Percentiles rank a stretch among this genome's conserved stretches.
Evolutionary conservation across 2,113 vertebrate species (phyloP).

Genomic region (Platichthys stellatus): DNA sequence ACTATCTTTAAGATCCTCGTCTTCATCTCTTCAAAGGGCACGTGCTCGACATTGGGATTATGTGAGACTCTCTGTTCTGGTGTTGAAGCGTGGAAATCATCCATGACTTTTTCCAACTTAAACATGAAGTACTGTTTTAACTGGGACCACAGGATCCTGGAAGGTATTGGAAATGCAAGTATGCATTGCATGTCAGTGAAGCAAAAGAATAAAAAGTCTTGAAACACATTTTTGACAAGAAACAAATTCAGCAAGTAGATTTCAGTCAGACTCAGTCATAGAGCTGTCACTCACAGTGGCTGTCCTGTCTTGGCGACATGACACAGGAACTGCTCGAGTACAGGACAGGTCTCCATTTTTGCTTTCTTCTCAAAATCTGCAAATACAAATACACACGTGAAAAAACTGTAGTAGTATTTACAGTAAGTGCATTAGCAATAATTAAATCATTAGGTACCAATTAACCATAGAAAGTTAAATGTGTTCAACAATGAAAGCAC

Average conservation of each 20-base stretch:
- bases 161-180: constrained; percentile 34
- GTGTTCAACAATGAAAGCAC: no score
- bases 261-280: not conserved
- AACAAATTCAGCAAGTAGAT: not conserved
- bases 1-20: constrained; percentile 96
- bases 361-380: constrained; percentile 97
- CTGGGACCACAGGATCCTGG: constrained; percentile 95
- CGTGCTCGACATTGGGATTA: constrained; percentile 95
- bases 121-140: constrained; percentile 98
- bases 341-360: constrained; percentile 90
- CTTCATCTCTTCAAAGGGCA: constrained; percentile 98
- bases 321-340: constrained; percentile 93
- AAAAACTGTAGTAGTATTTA: not conserved
- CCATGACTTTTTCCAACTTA: constrained; percentile 97
- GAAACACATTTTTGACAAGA: not conserved
- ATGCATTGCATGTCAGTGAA: not conserved
- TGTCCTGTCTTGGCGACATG: constrained; percentile 96
- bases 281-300: constrained; percentile 87
- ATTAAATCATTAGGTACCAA: no score
- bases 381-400: constrained; percentile 26
- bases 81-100: constrained; percentile 91
- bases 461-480: no score
- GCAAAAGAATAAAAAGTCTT: not conserved
- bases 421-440: no score
- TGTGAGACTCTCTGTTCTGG: constrained; percentile 90